These are phyloP conservation scores for Dendrolimus punctatus DNA, from an alignment of 1,140 invertebrate genomes.

Conservation along the genomic window DNA sequence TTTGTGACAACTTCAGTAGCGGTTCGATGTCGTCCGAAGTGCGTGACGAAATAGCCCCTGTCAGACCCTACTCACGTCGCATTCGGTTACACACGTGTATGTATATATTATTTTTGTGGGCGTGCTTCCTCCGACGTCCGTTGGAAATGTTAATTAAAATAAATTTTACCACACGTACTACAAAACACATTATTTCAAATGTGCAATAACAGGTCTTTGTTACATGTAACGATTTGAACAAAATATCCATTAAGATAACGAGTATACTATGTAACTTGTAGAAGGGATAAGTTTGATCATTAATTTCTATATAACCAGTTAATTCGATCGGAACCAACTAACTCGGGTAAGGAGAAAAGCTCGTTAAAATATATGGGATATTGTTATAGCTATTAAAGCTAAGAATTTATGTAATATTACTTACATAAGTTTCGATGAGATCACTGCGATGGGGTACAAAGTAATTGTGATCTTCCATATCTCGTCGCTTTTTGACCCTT, in stretches of 20 bases:
- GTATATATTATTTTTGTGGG: background rate
- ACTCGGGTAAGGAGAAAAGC: too few species aligned
- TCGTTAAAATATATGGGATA: too few species aligned
- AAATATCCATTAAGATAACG: background rate
- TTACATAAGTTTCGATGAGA: conserved; percentile 95
- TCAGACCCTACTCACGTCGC: conserved; percentile 34
- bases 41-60: conserved; percentile 23
- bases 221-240: background rate
- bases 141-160: conserved; percentile 19
- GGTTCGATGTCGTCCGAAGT: conserved; percentile 15
- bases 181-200: background rate
- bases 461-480: conserved; percentile 96
- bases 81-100: conserved; percentile 19
- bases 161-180: conserved; percentile 2
- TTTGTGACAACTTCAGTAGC: conserved; percentile 21
- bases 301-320: too few species aligned
- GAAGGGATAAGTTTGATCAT: background rate
- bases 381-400: too few species aligned
- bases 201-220: too few species aligned
- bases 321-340: too few species aligned
- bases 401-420: conserved; percentile 47
- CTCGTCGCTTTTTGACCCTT: conserved; percentile 92
- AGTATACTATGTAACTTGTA: background rate
- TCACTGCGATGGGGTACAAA: conserved; percentile 94
- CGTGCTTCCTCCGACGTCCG: conserved; percentile 9